Evolutionary conservation across 1,140 invertebrate species (phyloP).

Genomic region (Lanistes nyassanus): DNA sequence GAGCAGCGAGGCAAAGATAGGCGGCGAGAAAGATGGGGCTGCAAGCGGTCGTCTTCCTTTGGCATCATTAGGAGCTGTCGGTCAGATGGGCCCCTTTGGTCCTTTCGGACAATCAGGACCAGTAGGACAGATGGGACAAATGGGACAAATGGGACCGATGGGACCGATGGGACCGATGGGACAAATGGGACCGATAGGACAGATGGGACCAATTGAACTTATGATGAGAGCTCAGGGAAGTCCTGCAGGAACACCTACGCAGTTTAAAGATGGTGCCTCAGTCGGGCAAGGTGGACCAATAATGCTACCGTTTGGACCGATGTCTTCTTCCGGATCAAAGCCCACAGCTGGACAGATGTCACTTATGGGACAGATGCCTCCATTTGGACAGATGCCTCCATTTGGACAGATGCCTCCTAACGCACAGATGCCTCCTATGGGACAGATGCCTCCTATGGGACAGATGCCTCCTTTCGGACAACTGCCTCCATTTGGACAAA

Average conservation of each 20-base stretch:
- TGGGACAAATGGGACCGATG: background rate
- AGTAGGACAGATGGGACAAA: conserved; percentile 4
- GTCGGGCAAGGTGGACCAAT: background rate
- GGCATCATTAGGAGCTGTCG: background rate
- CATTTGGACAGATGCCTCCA: background rate
- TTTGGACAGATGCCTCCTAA: background rate
- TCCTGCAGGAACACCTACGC: background rate
- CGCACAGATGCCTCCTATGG: background rate
- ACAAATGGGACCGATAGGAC: conserved; percentile 1
- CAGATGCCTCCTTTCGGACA: too few species aligned
- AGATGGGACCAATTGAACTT: background rate
- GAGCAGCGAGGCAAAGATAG: background rate
- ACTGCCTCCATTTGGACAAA: too few species aligned
- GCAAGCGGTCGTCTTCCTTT: background rate
- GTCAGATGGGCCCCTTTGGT: background rate
- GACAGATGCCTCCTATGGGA: background rate
- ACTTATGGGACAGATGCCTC: background rate
- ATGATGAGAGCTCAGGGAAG: background rate
- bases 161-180: background rate
- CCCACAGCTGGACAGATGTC: background rate
- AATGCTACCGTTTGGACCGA: background rate
- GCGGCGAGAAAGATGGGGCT: background rate
- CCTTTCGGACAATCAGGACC: background rate
- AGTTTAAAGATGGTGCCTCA: background rate
- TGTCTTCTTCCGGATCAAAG: background rate